A percentile compares a stretch with the other conserved stretches of the same genome.
phyloP scores from a whole-genome alignment of 53 echinoderm and acorn worm species.

The Patiria pectinifera region DNA sequence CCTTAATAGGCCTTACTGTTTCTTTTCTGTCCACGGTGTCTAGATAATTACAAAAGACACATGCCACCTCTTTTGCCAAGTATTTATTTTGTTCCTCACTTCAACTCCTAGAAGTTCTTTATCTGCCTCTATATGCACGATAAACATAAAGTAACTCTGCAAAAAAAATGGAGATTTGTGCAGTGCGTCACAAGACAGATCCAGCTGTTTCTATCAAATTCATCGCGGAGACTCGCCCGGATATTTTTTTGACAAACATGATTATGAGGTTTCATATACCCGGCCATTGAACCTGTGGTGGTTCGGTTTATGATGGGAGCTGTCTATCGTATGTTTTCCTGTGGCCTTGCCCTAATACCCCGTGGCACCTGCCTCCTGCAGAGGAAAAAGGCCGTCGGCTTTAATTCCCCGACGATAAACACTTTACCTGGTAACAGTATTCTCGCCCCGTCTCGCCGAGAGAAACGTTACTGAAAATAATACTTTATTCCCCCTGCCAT shows the following conservation, averaged over 20 bases:
- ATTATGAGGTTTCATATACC: neutral
- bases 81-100: too few relatives aligned
- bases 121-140: too few relatives aligned
- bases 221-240: neutral
- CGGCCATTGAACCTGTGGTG: neutral
- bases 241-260: neutral
- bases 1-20: too few relatives aligned
- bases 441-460: too few relatives aligned
- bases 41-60: too few relatives aligned
- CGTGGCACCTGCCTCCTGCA: neutral
- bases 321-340: neutral
- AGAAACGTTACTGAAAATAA: too few relatives aligned
- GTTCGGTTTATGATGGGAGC: neutral
- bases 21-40: too few relatives aligned
- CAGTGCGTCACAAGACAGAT: neutral
- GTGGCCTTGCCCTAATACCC: neutral
- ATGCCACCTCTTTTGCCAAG: too few relatives aligned
- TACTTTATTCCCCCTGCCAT: too few relatives aligned
- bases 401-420: neutral
- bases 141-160: too few relatives aligned
- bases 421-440: too few relatives aligned
- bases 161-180: neutral
- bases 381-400: neutral
- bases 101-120: too few relatives aligned
- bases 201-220: neutral